phyloP scores from a whole-genome alignment of 2,888 invertebrate species.

The Athalia rosae region DNA sequence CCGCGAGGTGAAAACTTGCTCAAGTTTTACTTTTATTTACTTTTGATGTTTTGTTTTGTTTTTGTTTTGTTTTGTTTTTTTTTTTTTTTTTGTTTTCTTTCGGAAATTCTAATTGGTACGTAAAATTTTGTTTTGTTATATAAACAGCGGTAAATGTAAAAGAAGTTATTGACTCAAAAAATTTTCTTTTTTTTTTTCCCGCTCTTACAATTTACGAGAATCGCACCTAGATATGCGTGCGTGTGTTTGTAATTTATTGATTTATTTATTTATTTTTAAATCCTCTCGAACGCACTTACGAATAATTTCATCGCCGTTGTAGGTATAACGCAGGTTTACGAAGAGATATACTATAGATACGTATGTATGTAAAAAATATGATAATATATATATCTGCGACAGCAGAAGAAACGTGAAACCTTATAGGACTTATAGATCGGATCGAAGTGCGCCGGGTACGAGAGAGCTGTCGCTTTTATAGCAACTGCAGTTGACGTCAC shows the following conservation, averaged over 20 bases:
- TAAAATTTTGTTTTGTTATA: no score
- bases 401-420: conserved; percentile 54
- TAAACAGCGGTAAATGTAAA: no score
- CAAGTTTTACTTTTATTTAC: not conserved
- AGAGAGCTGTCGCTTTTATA: conserved; percentile 59
- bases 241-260: not conserved
- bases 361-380: no score
- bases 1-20: conserved; percentile 25
- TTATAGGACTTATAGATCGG: conserved; percentile 47
- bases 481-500: conserved; percentile 51
- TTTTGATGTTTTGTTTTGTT: not conserved
- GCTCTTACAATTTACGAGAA: not conserved
- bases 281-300: conserved; percentile 53
- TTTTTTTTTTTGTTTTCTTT: not conserved
- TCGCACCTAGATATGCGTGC: not conserved
- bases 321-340: not conserved
- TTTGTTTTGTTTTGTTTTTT: not conserved
- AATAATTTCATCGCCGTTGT: conserved; percentile 54
- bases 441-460: conserved; percentile 57
- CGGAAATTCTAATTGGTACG: not conserved
- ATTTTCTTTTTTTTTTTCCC: not conserved
- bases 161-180: no score
- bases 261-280: not conserved
- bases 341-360: no score
- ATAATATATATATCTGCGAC: conserved; percentile 47